phyloP scores from a whole-genome alignment of 92 coral and sea anemone species.

The Heteractis magnifica region DNA sequence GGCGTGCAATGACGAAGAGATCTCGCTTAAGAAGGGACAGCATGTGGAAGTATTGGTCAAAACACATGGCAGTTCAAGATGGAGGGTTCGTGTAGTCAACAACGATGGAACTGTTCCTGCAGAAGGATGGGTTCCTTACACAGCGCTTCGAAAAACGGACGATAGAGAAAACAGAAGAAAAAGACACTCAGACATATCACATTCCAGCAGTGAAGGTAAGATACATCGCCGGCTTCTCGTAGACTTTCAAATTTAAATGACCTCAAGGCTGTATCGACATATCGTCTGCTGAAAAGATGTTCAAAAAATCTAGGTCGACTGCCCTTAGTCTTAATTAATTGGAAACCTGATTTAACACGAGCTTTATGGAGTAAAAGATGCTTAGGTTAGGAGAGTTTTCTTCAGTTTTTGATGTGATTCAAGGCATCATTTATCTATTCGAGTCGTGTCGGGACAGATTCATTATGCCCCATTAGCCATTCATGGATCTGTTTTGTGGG shows the following conservation, averaged over 20 bases:
- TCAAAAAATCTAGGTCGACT: not conserved
- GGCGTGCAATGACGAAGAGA: constrained; percentile 86
- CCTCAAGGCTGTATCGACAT: not conserved
- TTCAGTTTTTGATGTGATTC: not conserved
- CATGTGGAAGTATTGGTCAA: constrained; percentile 90
- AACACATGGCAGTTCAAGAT: constrained; percentile 86
- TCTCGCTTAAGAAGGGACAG: constrained; percentile 95
- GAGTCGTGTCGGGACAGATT: not conserved
- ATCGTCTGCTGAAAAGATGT: not conserved
- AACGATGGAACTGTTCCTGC: constrained; percentile 75
- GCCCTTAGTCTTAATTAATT: not conserved
- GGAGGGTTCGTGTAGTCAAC: constrained; percentile 85
- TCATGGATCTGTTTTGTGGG: not conserved
- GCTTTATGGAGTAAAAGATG: not conserved
- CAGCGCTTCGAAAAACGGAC: constrained; percentile 74
- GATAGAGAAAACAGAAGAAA: constrained; percentile 73
- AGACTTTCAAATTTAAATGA: not conserved
- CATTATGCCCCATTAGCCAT: not conserved
- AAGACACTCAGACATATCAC: constrained; percentile 92
- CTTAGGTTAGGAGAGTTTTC: too few species aligned
- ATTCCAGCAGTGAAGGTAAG: constrained; percentile 98
- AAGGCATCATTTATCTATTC: too few species aligned
- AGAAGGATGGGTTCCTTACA: constrained; percentile 96
- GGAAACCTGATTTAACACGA: not conserved
- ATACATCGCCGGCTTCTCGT: not conserved